Evolutionary conservation across 2,113 vertebrate species (phyloP).

Genomic region (Tachuris rubrigastra): DNA sequence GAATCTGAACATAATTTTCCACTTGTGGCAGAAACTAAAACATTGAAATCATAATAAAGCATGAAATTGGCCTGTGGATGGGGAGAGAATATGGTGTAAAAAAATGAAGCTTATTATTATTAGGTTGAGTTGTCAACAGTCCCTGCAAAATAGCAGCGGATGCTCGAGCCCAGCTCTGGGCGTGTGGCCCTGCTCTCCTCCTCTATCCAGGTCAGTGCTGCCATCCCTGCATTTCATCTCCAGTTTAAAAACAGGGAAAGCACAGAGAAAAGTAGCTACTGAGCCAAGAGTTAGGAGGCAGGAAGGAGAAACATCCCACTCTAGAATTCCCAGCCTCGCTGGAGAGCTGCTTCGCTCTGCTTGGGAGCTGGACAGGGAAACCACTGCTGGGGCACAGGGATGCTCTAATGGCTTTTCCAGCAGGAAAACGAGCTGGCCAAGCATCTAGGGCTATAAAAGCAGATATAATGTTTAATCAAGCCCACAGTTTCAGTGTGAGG

Average conservation of each 20-base stretch:
- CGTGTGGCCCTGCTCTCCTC: background rate
- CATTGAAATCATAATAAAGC: background rate
- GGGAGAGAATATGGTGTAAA: background rate
- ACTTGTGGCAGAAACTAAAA: background rate
- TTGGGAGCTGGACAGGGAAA: background rate
- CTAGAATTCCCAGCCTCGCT: background rate
- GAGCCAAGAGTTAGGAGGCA: background rate
- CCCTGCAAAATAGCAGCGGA: background rate
- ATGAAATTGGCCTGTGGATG: background rate
- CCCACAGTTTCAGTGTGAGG: background rate
- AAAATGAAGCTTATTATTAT: background rate
- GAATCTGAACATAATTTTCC: background rate
- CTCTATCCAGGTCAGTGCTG: background rate
- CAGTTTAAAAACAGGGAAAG: background rate
- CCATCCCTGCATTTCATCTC: background rate
- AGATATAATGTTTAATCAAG: background rate
- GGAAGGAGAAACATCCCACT: background rate
- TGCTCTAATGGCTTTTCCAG: background rate
- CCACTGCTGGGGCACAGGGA: background rate
- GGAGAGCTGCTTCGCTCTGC: background rate
- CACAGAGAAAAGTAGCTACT: background rate
- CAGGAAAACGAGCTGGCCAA: background rate
- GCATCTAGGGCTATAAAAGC: background rate
- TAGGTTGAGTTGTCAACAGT: background rate
- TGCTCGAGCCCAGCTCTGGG: fast-evolving